Conservation (phyloP, 2,113 vertebrate species). For the Oreochromis spilurus region DNA sequence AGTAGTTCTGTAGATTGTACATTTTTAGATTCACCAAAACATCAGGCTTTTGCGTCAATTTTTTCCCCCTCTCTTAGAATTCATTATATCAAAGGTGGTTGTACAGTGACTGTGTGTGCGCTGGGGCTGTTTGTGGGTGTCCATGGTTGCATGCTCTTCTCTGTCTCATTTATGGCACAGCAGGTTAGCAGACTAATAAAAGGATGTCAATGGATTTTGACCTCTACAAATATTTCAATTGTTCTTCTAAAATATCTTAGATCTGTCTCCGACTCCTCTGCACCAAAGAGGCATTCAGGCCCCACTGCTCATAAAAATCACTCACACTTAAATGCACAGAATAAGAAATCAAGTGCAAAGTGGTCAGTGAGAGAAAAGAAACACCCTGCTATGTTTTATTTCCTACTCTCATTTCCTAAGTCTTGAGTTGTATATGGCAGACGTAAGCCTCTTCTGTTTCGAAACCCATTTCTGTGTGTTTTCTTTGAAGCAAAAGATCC, state of each 20-base stretch:
- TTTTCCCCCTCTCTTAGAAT: slow-evolving; percentile 17
- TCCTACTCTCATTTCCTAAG: background rate
- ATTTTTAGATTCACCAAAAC: background rate
- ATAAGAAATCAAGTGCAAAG: background rate
- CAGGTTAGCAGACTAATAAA: slow-evolving; percentile 56
- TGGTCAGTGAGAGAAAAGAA: background rate
- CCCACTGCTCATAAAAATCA: slow-evolving; percentile 39
- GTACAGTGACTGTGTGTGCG: background rate
- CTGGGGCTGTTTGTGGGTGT: slow-evolving; percentile 4
- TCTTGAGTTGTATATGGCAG: background rate
- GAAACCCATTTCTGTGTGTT: background rate
- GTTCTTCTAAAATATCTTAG: slow-evolving; percentile 51
- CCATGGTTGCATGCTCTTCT: slow-evolving; percentile 14
- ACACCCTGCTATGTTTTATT: background rate
- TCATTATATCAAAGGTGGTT: slow-evolving; percentile 42
- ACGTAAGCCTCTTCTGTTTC: background rate
- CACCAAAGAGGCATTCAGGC: slow-evolving; percentile 18
- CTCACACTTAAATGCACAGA: slow-evolving; percentile 14
- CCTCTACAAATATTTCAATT: slow-evolving; percentile 60
- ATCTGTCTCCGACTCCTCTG: slow-evolving; percentile 38
- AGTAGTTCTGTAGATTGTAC: background rate
- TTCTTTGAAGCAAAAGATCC: background rate
- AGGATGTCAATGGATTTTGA: slow-evolving; percentile 59
- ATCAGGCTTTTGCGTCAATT: slow-evolving; percentile 15
- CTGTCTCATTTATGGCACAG: slow-evolving; percentile 55